Evolutionary conservation across 2,113 vertebrate genomes (phyloP).

Genomic region (Campylomormyrus tamandua): DNA sequence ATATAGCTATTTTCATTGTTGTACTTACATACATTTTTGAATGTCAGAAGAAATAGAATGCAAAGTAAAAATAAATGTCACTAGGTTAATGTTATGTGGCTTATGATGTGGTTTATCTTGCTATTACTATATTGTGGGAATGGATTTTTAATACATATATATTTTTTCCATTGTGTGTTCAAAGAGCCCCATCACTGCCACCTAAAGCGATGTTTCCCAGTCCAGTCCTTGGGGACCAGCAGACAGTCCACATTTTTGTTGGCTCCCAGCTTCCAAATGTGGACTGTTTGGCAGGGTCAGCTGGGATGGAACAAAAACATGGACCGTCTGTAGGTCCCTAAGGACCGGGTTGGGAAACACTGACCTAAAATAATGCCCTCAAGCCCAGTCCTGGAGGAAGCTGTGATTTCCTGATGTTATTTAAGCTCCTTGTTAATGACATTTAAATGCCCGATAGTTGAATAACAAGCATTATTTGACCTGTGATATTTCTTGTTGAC

Average conservation of each 20-base stretch:
- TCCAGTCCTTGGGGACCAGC: not conserved
- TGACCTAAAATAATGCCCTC: not conserved
- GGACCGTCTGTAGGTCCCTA: not conserved
- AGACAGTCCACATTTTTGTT: not conserved
- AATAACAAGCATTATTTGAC: not conserved
- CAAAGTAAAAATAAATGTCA: not conserved
- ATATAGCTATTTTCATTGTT: not conserved
- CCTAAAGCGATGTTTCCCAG: not conserved
- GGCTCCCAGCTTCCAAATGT: not conserved
- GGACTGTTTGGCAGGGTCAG: not conserved
- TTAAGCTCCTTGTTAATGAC: not conserved
- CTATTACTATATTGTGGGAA: not conserved
- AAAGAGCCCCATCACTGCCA: not conserved
- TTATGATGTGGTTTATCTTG: not conserved
- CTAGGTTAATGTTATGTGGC: not conserved
- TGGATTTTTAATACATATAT: not conserved
- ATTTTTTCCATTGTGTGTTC: not conserved
- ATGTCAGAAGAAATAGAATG: not conserved
- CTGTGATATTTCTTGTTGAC: not conserved
- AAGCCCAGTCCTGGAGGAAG: not conserved
- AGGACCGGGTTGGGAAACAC: not conserved
- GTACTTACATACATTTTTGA: not conserved
- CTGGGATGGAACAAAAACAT: not conserved
- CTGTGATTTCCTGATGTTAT: not conserved
- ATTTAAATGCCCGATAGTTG: not conserved